Evolutionary conservation across 2,888 invertebrate genomes (phyloP), one percentile per base, ranked within the genome.

Genomic region (Epiblema foenella): DNA sequence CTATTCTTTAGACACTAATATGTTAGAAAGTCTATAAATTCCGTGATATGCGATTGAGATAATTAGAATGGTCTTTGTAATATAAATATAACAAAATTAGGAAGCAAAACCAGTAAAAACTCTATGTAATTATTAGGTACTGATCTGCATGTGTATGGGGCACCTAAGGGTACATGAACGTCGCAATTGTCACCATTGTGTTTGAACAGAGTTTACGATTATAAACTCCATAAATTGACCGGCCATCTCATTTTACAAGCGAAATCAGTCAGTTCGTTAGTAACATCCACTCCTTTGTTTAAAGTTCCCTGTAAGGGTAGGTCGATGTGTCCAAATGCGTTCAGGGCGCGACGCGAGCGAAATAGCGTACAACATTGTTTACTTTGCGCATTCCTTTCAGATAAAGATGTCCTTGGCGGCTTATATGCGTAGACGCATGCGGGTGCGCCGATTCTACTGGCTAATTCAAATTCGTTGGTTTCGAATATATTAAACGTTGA

Each of bases 361-460:
- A 87, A 87, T 85, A 87, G 83, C 83, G 85, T 85, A 84, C 83
- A 87, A 86, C 85, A 88, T 82, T 93, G 91, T 93, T 93, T 92
- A 91, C 89, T 86, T 82, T 87, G 84, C 89, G 85, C 90, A 92
- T 92, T 87, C 91, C 91, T 79, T 83, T 84, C 88, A 89, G 90
- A 92, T 92, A 91, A 89, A 91, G 88, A 87, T 91, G 91, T 91
- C 93, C 93, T 91, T 92, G 92, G 88, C 81, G 80, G 85, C 89
- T 90, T 89, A 86, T 88, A 85, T 84, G 76, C 77, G 77, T 81
- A 85, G 83, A 85, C 84, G 85, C 82, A 79, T 81, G 82, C 77
- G 80, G 62, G 77, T 59, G 65, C 52, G 68, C 72, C 69, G 56
- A 69, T 66, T 65, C 33, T 69, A 66, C 62, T 52, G 29, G 62